Evolutionary conservation across 2,888 invertebrate genomes (phyloP).

Genomic region (Cantharis rufa): DNA sequence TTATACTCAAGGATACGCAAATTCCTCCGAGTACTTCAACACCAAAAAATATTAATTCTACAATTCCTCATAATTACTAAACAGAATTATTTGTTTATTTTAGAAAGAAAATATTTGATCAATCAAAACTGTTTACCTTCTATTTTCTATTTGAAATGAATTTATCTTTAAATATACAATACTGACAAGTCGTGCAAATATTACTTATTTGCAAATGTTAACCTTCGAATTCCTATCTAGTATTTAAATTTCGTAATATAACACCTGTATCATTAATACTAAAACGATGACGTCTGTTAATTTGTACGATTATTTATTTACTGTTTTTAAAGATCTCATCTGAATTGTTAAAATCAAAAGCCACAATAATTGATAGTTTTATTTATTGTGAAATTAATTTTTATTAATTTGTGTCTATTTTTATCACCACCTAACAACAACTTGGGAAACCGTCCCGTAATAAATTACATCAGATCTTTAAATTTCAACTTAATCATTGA

Average conservation of each 20-base stretch:
- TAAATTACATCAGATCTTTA: background rate
- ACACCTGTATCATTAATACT: conserved; percentile 11
- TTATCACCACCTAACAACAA: background rate
- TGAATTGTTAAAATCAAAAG: background rate
- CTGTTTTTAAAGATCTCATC: background rate
- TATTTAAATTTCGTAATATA: conserved; percentile 16
- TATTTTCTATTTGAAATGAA: background rate
- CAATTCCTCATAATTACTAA: background rate
- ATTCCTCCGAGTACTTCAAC: background rate
- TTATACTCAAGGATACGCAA: background rate
- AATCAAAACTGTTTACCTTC: background rate
- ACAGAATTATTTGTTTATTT: background rate
- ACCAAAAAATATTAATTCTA: background rate
- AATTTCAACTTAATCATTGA: background rate
- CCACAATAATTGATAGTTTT: background rate
- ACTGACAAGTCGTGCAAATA: conserved; percentile 9
- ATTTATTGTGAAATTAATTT: background rate
- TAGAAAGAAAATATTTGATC: background rate
- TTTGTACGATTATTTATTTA: background rate
- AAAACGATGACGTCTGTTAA: background rate
- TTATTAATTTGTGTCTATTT: background rate
- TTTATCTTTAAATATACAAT: conserved; percentile 6
- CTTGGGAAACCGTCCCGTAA: background rate
- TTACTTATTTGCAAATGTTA: conserved; percentile 16
- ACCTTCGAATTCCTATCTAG: conserved; percentile 15